These are phyloP conservation scores for Aptenodytes patagonicus DNA, from an alignment of 2,113 vertebrate genomes.

Conservation along the genomic window DNA sequence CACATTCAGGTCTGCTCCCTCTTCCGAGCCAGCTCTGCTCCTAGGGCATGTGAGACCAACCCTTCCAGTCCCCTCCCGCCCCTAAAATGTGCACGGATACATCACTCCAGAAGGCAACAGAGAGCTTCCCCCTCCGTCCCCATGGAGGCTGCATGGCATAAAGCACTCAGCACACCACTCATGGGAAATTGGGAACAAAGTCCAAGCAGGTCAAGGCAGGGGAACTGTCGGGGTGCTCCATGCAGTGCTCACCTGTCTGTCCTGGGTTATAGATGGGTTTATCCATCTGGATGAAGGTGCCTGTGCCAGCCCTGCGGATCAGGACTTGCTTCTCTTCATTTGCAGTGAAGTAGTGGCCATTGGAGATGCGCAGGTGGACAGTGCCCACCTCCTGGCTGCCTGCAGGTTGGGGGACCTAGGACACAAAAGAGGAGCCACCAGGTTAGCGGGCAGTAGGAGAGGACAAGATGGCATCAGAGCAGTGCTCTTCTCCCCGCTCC, in stretches of 20 bases:
- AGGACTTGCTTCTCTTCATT: slow-evolving; percentile 54
- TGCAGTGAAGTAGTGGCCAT: slow-evolving; percentile 24
- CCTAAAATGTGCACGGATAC: not conserved
- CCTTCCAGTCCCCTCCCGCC: not conserved
- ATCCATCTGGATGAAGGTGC: slow-evolving; percentile 66
- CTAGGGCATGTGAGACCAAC: rapidly evolving
- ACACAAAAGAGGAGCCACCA: not conserved
- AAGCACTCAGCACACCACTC: rapidly evolving
- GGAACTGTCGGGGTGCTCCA: not conserved
- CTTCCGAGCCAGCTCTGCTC: not conserved
- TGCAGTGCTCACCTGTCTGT: not conserved
- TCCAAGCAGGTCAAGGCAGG: too few relatives aligned
- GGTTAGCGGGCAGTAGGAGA: not conserved
- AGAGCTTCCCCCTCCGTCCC: not conserved
- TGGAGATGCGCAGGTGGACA: slow-evolving; percentile 3
- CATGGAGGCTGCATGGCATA: not conserved
- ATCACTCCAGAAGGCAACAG: not conserved
- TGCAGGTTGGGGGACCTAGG: slow-evolving; percentile 19
- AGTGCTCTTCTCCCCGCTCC: not conserved
- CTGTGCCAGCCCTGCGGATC: slow-evolving; percentile 44
- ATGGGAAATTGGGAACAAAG: not conserved
- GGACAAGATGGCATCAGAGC: not conserved
- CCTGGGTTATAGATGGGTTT: slow-evolving; percentile 48
- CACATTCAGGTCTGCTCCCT: not conserved
- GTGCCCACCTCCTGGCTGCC: slow-evolving; percentile 19